Conservation (phyloP, 1,140 invertebrate genomes). For the Heliothis subflexa region DNA sequence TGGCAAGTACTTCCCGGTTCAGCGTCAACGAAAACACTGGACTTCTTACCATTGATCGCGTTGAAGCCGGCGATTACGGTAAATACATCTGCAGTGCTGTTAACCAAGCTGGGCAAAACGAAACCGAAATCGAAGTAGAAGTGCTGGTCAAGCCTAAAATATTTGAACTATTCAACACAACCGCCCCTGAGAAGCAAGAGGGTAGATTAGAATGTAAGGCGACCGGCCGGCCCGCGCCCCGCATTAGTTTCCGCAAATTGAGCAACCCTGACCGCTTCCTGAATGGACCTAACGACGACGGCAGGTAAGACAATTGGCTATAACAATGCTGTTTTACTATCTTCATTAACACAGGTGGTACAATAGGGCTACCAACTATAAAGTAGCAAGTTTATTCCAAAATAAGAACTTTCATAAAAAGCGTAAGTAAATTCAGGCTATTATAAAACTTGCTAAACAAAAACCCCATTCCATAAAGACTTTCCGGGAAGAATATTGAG, state of each 20-base stretch:
- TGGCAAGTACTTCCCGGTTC: constrained; percentile 90
- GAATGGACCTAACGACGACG: constrained; percentile 88
- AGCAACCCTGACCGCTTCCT: constrained; percentile 87
- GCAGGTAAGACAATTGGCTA: constrained; percentile 71
- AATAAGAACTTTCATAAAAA: background rate
- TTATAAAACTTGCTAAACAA: too few species aligned
- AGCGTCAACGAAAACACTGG: constrained; percentile 90
- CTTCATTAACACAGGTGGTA: constrained; percentile 34
- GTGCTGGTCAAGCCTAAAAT: constrained; percentile 93
- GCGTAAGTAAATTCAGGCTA: too few species aligned
- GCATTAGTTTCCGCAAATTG: constrained; percentile 90
- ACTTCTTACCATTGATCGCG: constrained; percentile 90
- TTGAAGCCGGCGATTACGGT: constrained; percentile 92
- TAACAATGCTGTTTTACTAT: constrained; percentile 45
- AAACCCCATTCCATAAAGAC: too few species aligned
- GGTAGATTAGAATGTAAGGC: constrained; percentile 91
- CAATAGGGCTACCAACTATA: background rate
- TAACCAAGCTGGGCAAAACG: constrained; percentile 92
- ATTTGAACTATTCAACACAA: constrained; percentile 91
- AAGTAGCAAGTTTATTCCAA: constrained; percentile 8
- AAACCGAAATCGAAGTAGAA: constrained; percentile 88
- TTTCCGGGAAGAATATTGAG: too few species aligned
- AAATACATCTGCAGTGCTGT: constrained; percentile 93
- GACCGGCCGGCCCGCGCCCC: constrained; percentile 91
- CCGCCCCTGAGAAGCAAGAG: constrained; percentile 88